Percentiles rank a stretch among this genome's conserved stretches.
Evolutionary conservation across 2,888 invertebrate species (phyloP).

Genomic region (Platycnemis pennipes): DNA sequence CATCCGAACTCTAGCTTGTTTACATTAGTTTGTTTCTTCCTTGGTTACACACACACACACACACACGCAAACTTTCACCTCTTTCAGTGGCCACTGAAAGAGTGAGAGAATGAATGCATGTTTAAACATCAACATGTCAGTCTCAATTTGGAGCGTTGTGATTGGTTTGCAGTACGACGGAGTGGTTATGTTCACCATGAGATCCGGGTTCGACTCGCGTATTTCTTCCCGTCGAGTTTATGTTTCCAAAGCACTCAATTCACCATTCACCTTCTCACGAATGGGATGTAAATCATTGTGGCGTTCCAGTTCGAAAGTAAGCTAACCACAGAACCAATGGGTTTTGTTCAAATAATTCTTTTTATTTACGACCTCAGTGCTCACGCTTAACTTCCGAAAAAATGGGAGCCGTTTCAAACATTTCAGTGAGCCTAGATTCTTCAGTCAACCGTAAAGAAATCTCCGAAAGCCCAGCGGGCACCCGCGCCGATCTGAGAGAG

Average conservation of each 20-base stretch:
- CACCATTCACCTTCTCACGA: not conserved
- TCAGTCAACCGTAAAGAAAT: not conserved
- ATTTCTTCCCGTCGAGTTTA: not conserved
- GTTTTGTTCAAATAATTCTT: not conserved
- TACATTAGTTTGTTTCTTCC: not conserved
- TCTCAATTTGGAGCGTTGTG: not conserved
- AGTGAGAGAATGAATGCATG: not conserved
- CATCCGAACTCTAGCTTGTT: not conserved
- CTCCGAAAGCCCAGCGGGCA: not conserved
- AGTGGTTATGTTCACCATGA: not conserved
- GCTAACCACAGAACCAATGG: not conserved
- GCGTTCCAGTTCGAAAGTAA: not conserved
- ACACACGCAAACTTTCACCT: not conserved
- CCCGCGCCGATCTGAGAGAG: too few relatives aligned
- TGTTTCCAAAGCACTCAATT: not conserved
- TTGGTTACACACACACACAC: too few relatives aligned
- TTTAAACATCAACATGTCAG: not conserved
- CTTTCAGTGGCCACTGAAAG: not conserved
- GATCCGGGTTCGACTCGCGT: not conserved
- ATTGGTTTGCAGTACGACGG: not conserved
- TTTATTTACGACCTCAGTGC: not conserved
- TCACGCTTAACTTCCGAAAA: not conserved
- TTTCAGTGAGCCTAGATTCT: not conserved
- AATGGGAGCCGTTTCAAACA: not conserved
- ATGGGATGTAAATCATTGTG: constrained; percentile 1